Evolutionary conservation across 2,797 vertebrate species (phyloP), one percentile per base, ranked within the genome.

Genomic region (Brachyalestes nurse): DNA sequence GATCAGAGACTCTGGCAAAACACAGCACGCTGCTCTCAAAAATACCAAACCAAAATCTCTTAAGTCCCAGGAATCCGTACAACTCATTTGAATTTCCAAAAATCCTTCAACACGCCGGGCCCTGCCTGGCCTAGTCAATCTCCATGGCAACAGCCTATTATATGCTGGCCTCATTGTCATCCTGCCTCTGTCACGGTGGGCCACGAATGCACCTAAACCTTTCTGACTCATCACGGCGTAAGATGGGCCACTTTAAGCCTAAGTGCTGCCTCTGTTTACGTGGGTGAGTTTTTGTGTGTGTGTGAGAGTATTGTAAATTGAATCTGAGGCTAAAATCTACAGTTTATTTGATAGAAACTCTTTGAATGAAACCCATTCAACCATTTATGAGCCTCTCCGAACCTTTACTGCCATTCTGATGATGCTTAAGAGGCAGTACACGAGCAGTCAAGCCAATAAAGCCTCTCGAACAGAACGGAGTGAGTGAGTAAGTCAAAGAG

Each of bases 81-180:
- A 47, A 71, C 67, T 64, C 62, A 28, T 17, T 25, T n/a, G 66
- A 45, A 23, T 69, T 45, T n/a, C 42, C 42, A 47, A 7, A 42
- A 5, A 73, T 73, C 57, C 51, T 51, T 53, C 25, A 57, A 6
- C 10, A 16, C 9, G 19, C 53, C 19, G 47, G 17, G 49, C 16
- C 70, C 28, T n/a, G 71, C 28, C 51, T 17, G 71, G 28, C 53
- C 28, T 4, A 14, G 53, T 16, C 10, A 28, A 19, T 73, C 34
- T 57, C 71, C 71, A 73, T 73, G 19, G 71, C 71, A 58, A 73
- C 71, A 40, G 53, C 53, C 71, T 34, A 73, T 73, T 73, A 73
- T 73, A 21, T 19, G 34, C 51, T 4, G 34, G 53, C 17, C 53
- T 58, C 34, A 34, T 23, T 73, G 71, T 73, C 71, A 73, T 40